These are phyloP conservation scores for Tinea pellionella DNA, from an alignment of 2,888 invertebrate species.

Conservation along the genomic window DNA sequence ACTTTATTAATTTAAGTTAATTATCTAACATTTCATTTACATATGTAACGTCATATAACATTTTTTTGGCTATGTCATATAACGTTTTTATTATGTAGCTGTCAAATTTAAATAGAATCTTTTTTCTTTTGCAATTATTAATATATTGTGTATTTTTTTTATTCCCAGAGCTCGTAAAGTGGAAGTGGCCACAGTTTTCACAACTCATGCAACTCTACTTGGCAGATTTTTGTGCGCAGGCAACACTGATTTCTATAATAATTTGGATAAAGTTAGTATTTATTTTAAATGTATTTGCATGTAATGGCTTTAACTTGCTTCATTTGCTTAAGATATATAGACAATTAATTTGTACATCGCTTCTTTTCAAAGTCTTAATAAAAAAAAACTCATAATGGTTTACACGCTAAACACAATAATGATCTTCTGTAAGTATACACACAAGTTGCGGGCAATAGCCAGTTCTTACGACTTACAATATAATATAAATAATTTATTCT, in stretches of 20 bases:
- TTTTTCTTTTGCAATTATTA: too few species aligned
- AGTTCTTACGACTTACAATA: too few species aligned
- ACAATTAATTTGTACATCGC: not conserved
- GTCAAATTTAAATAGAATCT: too few species aligned
- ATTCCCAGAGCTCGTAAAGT: slow-evolving; percentile 78
- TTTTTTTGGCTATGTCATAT: too few species aligned
- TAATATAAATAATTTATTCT: not conserved
- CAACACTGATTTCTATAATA: slow-evolving; percentile 99
- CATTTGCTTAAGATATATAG: not conserved
- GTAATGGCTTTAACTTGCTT: not conserved
- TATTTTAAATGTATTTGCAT: not conserved
- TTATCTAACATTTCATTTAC: not conserved
- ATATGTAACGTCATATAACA: not conserved
- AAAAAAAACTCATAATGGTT: too few species aligned
- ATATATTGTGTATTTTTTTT: not conserved
- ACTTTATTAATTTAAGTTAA: too few species aligned
- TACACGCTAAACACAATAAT: too few species aligned
- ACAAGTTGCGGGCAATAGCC: too few species aligned
- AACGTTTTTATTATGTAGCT: too few species aligned
- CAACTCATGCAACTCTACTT: slow-evolving; percentile 97
- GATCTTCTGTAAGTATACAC: too few species aligned
- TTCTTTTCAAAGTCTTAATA: not conserved
- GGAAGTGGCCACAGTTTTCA: slow-evolving; percentile 96
- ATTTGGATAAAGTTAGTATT: slow-evolving; percentile 80
- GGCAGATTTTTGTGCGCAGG: slow-evolving; percentile 98